Evolutionary conservation across 2,888 invertebrate genomes (phyloP).

Genomic region (Volucella inflata): DNA sequence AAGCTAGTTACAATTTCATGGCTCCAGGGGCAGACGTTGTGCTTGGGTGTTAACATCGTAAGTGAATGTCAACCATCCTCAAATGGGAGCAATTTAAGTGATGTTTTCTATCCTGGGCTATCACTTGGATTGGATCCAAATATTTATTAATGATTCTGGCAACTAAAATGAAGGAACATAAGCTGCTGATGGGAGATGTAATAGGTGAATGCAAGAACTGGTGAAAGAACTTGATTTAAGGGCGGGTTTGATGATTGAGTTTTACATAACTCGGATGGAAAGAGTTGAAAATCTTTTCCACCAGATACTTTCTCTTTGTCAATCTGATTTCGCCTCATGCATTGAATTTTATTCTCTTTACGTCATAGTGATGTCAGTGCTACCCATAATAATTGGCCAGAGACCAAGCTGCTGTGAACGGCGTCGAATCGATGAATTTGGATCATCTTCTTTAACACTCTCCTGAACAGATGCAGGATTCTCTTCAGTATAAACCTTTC

Average conservation of each 20-base stretch:
- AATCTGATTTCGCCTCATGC: too few relatives aligned
- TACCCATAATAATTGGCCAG: too few relatives aligned
- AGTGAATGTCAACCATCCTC: slow-evolving; percentile 61
- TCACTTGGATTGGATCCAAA: slow-evolving; percentile 60
- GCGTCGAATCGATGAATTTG: too few relatives aligned
- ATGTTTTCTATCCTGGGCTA: slow-evolving; percentile 37
- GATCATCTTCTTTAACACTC: too few relatives aligned
- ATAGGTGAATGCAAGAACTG: background rate
- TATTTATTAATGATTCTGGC: slow-evolving; percentile 65
- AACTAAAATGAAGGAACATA: slow-evolving; percentile 42
- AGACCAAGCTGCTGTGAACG: too few relatives aligned
- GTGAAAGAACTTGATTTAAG: background rate
- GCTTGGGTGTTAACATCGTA: slow-evolving; percentile 34
- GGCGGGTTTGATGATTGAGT: background rate
- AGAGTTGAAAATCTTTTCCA: background rate
- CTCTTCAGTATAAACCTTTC: too few relatives aligned
- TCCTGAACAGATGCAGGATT: too few relatives aligned
- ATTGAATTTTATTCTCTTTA: too few relatives aligned
- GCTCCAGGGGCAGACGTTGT: background rate
- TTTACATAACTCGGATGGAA: too few relatives aligned
- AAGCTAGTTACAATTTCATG: too few relatives aligned
- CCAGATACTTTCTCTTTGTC: background rate
- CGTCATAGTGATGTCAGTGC: too few relatives aligned
- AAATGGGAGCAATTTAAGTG: slow-evolving; percentile 45
- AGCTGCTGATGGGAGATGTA: slow-evolving; percentile 12